phyloP scores from a whole-genome alignment of 2,797 vertebrate genomes.

The Ctenopoma multispine region DNA sequence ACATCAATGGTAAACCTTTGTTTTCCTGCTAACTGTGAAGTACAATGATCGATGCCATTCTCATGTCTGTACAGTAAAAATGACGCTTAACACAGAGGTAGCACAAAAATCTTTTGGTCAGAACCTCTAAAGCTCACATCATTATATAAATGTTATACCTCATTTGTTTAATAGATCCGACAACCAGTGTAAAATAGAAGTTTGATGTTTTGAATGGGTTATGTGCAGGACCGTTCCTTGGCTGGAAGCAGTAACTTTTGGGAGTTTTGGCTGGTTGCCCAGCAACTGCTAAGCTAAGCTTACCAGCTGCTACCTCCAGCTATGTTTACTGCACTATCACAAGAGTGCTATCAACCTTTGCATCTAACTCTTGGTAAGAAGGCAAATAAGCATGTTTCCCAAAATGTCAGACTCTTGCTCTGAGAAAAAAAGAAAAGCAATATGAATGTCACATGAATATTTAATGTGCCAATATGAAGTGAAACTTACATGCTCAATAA shows the following conservation, averaged over 20 bases:
- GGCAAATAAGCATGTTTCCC: background rate
- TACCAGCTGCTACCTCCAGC: background rate
- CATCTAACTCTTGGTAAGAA: background rate
- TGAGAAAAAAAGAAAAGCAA: background rate
- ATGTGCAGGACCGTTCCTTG: background rate
- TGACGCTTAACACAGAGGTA: background rate
- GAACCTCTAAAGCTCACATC: background rate
- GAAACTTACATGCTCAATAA: conserved; percentile 96
- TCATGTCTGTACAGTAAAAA: background rate
- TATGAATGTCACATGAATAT: too few species aligned
- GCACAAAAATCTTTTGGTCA: background rate
- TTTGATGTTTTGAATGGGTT: background rate
- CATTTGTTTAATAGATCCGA: background rate
- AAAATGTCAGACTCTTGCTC: background rate
- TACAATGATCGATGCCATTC: background rate
- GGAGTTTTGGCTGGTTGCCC: conserved; percentile 14
- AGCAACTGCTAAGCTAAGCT: conserved; percentile 14
- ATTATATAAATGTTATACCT: background rate
- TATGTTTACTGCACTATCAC: background rate
- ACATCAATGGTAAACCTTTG: background rate
- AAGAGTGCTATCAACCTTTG: background rate
- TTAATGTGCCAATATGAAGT: background rate
- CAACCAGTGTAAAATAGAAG: background rate
- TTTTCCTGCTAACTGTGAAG: background rate
- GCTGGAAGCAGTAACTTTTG: background rate